Percentiles rank a stretch among this genome's conserved stretches.
phyloP scores from a whole-genome alignment of 1,140 invertebrate species.

The Planococcus citri region DNA sequence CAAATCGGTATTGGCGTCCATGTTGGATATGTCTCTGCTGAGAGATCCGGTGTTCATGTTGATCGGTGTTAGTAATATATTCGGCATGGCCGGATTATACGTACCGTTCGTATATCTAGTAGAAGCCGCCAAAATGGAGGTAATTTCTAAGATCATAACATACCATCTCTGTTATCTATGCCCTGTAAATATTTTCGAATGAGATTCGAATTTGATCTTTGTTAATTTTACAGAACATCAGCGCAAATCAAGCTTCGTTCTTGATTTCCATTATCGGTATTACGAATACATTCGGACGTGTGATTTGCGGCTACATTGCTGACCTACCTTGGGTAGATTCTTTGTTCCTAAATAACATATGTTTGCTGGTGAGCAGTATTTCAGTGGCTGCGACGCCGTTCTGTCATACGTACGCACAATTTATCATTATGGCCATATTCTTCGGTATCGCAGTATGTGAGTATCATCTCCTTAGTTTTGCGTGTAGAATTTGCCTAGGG shows the following conservation, averaged over 20 bases:
- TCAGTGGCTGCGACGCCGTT: slow-evolving; percentile 74
- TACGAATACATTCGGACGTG: slow-evolving; percentile 81
- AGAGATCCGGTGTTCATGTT: slow-evolving; percentile 83
- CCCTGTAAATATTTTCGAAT: not conserved
- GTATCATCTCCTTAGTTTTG: slow-evolving; percentile 38
- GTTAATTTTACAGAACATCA: slow-evolving; percentile 51
- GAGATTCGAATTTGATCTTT: not conserved
- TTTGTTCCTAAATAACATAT: slow-evolving; percentile 85
- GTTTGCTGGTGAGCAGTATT: slow-evolving; percentile 77
- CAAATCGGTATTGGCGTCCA: slow-evolving; percentile 69
- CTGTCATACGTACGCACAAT: slow-evolving; percentile 59
- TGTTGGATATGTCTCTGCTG: slow-evolving; percentile 84
- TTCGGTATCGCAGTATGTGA: slow-evolving; percentile 94
- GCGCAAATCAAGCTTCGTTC: slow-evolving; percentile 61
- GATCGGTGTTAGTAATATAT: slow-evolving; percentile 86
- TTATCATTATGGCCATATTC: slow-evolving; percentile 71
- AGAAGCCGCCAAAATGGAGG: slow-evolving; percentile 57
- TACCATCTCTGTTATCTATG: not conserved
- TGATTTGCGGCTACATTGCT: slow-evolving; percentile 72
- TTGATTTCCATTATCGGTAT: slow-evolving; percentile 90
- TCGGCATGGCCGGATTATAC: slow-evolving; percentile 87
- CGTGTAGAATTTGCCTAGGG: not conserved
- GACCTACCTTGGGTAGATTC: slow-evolving; percentile 80
- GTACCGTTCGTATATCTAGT: slow-evolving; percentile 91
- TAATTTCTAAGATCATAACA: slow-evolving; percentile 35